Evolutionary conservation across 1,140 invertebrate genomes (phyloP), one percentile per base, ranked within the genome.

Genomic region (Portunus trituberculatus): DNA sequence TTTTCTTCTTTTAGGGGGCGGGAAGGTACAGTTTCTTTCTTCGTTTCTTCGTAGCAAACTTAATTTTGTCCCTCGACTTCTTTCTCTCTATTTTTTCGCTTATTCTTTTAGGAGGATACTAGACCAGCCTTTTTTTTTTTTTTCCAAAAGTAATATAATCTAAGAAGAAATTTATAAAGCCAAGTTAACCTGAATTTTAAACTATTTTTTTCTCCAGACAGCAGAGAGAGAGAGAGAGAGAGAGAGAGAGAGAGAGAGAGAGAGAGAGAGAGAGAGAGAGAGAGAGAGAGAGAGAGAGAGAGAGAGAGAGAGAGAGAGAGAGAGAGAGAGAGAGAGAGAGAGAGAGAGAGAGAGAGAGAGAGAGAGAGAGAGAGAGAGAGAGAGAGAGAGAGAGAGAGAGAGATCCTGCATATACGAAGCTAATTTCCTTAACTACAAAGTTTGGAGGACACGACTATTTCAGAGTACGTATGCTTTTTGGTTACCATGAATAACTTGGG

Each of bases 1-100:
- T 93, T 32, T 82, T 90, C 48, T 82, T 90, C 16, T 28, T 89
- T 31, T 93, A 45, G 32, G 67, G 16, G 76, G 91, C n/a, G n/a
- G 76, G 59, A 93, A 46, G 29, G 82, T 76, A 76, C 20, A 25
- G 67, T 76, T 76, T 76, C 67, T 76, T 76, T n/a, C 20, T 76
- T 76, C 67, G 67, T n/a, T 76, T 76, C 67, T 76, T 76, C n/a
- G 67, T 76, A n/a, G 67, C 67, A 76, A 76, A 76, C 67, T 76
- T 76, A 76, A 76, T 76, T 76, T 76, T 76, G 52, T 59, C n/a
- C 25, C 25, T 76, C 8, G 67, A n/a, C 4, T 76, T n/a, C 20
- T 76, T n/a, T 76, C 25, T 59, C 14, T 89, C 88, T 89, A 59
- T 39, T 91, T 6, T 91, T 20, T 59, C 46, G 52, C n/a, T 59